Conservation (phyloP, 2,888 invertebrate genomes). For the Eustalomyia histrio region DNA sequence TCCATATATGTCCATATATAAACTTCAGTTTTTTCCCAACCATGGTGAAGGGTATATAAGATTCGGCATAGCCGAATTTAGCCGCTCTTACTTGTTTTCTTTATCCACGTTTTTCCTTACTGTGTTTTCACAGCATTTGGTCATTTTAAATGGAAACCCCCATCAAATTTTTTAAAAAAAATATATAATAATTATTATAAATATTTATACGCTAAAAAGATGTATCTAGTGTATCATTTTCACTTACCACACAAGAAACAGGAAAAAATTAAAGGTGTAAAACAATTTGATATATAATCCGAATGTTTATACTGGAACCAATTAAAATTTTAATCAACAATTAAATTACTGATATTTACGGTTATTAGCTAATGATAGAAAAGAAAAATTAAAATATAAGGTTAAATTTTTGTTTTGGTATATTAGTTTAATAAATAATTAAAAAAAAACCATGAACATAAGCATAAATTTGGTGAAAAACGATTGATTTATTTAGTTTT, state of each 20-base stretch:
- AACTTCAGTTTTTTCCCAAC: no score
- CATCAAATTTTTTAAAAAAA: constrained; percentile 1
- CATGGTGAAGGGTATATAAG: no score
- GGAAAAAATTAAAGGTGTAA: constrained; percentile 7
- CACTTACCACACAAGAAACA: constrained; percentile 52
- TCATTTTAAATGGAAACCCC: neutral
- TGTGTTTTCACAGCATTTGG: neutral
- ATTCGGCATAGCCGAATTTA: no score
- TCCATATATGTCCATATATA: no score
- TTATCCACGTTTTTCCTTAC: no score
- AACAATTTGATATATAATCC: constrained; percentile 8
- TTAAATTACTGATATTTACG: constrained; percentile 5
- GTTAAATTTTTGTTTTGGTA: neutral
- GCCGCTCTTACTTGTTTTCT: no score
- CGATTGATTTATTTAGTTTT: no score
- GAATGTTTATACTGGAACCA: constrained; percentile 19
- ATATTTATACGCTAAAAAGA: no score
- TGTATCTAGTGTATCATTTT: no score
- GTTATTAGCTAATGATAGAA: constrained; percentile 15
- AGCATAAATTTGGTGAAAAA: neutral
- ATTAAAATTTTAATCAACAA: constrained; percentile 19
- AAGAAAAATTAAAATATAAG: neutral
- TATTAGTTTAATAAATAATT: neutral
- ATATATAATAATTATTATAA: no score
- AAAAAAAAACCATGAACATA: neutral